A percentile compares a stretch with the other conserved stretches of the same genome.
Conservation (phyloP, 1,140 invertebrate genomes). For the Schlechtendalia chinensis region DNA sequence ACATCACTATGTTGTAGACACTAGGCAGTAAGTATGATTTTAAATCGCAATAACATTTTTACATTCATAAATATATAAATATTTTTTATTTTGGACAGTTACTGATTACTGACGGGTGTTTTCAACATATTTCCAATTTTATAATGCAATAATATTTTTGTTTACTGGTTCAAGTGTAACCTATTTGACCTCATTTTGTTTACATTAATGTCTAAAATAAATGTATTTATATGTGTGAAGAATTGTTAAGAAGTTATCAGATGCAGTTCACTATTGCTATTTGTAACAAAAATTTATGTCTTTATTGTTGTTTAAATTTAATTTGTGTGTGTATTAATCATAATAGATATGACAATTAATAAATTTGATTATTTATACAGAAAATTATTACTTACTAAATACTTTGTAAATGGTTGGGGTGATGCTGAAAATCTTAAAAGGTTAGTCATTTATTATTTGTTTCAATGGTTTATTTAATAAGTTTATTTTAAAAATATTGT, state of each 20-base stretch:
- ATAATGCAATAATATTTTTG: neutral
- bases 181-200: constrained; percentile 37
- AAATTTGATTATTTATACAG: constrained; percentile 85
- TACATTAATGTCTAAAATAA: neutral
- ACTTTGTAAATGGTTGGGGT: constrained; percentile 97
- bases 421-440: constrained; percentile 85
- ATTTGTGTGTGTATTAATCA: neutral
- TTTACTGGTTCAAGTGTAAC: constrained; percentile 9
- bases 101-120: too few relatives aligned
- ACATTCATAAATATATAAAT: too few relatives aligned
- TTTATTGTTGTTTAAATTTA: too few relatives aligned
- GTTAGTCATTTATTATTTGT: constrained; percentile 59
- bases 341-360: constrained; percentile 57
- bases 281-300: neutral
- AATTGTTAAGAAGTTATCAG: neutral
- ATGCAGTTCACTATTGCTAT: neutral
- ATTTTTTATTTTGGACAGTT: too few relatives aligned
- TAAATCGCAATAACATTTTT: too few relatives aligned
- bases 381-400: constrained; percentile 84
- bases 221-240: neutral
- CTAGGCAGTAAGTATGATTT: too few relatives aligned
- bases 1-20: too few relatives aligned
- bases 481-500: neutral
- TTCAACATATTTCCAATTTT: too few relatives aligned
- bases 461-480: neutral